Evolutionary conservation across 2,888 invertebrate genomes (phyloP).

Genomic region (Melitaea athalia): DNA sequence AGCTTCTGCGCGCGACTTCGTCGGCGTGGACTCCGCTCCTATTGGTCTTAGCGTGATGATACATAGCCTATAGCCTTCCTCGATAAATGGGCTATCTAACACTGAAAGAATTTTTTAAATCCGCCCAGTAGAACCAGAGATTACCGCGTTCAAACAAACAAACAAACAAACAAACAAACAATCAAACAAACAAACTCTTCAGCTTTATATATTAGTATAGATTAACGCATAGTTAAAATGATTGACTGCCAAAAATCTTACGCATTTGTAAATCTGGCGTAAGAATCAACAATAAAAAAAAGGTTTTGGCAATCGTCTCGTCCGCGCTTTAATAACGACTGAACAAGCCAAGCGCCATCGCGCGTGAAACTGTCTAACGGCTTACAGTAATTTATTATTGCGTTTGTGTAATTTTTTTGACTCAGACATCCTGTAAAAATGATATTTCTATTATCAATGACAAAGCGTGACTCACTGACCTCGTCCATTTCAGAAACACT

Average conservation of each 20-base stretch:
- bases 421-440: constrained; percentile 26
- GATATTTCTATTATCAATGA: constrained; percentile 17
- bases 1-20: too few relatives aligned
- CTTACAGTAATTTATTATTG: constrained; percentile 59
- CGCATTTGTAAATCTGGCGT: constrained; percentile 54
- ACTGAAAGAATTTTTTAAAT: too few relatives aligned
- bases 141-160: too few relatives aligned
- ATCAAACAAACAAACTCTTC: too few relatives aligned
- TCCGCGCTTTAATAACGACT: constrained; percentile 52
- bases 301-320: constrained; percentile 65
- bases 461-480: constrained; percentile 63
- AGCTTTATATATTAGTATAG: too few relatives aligned
- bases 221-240: constrained; percentile 49
- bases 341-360: constrained; percentile 50
- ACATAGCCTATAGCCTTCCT: too few relatives aligned
- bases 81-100: too few relatives aligned
- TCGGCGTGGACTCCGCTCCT: too few relatives aligned
- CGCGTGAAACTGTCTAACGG: constrained; percentile 53
- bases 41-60: too few relatives aligned
- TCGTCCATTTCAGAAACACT: constrained; percentile 86
- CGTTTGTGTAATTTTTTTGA: constrained; percentile 48
- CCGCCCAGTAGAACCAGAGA: too few relatives aligned
- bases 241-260: constrained; percentile 58
- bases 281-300: constrained; percentile 65
- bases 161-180: too few relatives aligned